Conservation (phyloP, 2,113 vertebrate genomes). For the Hydrochoerus hydrochaeris region DNA sequence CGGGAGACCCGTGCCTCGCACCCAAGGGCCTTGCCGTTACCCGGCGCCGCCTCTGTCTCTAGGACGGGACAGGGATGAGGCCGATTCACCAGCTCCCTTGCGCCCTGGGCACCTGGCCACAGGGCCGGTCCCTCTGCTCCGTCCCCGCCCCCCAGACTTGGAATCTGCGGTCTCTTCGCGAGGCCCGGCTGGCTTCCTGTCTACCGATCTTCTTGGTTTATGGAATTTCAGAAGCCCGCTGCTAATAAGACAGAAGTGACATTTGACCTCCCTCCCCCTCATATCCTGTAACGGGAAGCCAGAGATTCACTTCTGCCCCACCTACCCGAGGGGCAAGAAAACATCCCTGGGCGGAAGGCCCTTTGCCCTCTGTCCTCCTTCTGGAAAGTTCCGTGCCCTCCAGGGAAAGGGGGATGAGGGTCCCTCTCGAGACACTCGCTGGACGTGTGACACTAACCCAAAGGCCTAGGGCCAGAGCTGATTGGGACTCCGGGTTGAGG, state of each 20-base stretch:
- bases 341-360: slow-evolving; percentile 17
- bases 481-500: not conserved
- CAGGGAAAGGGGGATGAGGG: not conserved
- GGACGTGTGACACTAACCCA: not conserved
- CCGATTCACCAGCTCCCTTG: fast-evolving
- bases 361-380: slow-evolving; percentile 38
- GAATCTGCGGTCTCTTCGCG: not conserved
- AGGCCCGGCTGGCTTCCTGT: slow-evolving; percentile 66
- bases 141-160: not conserved
- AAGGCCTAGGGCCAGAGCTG: not conserved
- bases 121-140: fast-evolving
- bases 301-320: slow-evolving; percentile 33
- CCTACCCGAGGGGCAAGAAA: slow-evolving; percentile 52
- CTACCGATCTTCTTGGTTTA: slow-evolving; percentile 48
- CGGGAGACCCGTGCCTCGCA: fast-evolving
- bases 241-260: slow-evolving; percentile 52
- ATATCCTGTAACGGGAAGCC: slow-evolving; percentile 75
- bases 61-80: fast-evolving
- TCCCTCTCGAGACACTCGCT: not conserved
- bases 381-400: slow-evolving; percentile 64
- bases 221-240: slow-evolving; percentile 75
- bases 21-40: no score
- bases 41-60: fast-evolving
- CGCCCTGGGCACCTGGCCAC: not conserved
- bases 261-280: slow-evolving; percentile 48